phyloP scores from a whole-genome alignment of 2,797 vertebrate species.

The Saxicola maurus region DNA sequence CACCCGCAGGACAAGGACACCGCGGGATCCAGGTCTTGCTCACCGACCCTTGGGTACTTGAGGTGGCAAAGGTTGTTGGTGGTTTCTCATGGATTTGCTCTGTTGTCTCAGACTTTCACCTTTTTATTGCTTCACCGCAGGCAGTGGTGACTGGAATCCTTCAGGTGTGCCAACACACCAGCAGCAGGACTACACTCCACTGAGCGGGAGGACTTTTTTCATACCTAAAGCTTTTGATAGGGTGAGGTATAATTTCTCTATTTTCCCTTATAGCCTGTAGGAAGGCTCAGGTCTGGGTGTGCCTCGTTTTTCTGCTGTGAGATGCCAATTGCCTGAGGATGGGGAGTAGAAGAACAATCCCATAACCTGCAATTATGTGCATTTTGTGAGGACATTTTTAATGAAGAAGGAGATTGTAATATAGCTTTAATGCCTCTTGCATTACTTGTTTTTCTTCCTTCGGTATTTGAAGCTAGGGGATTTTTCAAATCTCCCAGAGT shows the following conservation, averaged over 20 bases:
- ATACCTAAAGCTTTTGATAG: neutral
- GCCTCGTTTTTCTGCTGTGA: neutral
- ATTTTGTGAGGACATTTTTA: neutral
- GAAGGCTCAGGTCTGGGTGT: neutral
- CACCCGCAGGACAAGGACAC: fast-evolving
- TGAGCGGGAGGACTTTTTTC: neutral
- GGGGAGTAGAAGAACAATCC: neutral
- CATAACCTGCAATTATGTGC: neutral
- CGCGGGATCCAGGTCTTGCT: fast-evolving
- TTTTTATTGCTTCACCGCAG: neutral
- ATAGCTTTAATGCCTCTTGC: neutral
- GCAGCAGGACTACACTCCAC: neutral
- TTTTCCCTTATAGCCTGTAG: neutral
- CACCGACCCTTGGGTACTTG: fast-evolving
- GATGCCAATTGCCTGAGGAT: neutral
- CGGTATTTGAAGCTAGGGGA: neutral
- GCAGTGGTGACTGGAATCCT: neutral
- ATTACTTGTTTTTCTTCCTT: neutral
- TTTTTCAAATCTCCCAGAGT: neutral
- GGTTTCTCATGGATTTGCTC: neutral
- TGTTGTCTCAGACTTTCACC: neutral
- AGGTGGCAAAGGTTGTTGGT: neutral
- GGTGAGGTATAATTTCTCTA: neutral
- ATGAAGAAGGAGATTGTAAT: neutral
- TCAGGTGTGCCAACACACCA: fast-evolving